Evolutionary conservation across 2,113 vertebrate genomes (phyloP), one percentile per base, ranked within the genome.

Genomic region (Phodopus roborovskii): DNA sequence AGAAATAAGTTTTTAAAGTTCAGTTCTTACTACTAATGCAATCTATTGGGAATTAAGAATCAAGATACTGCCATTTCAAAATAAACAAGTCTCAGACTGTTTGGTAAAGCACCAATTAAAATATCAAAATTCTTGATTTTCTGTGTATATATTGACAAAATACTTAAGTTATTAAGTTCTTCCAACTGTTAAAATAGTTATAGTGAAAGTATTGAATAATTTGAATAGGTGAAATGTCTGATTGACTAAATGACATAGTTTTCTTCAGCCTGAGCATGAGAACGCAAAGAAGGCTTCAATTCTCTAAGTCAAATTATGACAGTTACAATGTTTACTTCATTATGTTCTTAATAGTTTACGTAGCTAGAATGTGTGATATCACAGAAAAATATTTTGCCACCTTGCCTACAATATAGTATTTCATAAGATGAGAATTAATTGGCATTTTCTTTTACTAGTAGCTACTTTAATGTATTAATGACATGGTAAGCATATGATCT

Each of bases 21-120:
- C 4, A 73, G 15, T 82, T 68, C n/a, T n/a, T n/a, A 78, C 48
- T 33, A 62, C 45, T 91, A 91, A 90, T 91, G 16, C 60, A 64
- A 64, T 91, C 82, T 70, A 93, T 33, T 48, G 48, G 77, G 77
- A 84, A 92, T 90, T 79, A 92, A 79, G 19, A 85, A 56, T 77
- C 3, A 92, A 16, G 19, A 82, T 79, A 88, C 7, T 62, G 22
- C 79, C 4, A 26, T 77, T 68, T 92, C 71, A 92, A 93, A 96
- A 11, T n/a, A 84, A 33, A 39, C 7, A 45, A 87, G 17, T 87
- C 22, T 42, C 53, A 78, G 39, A 6, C 50, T 93, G 45, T 7
- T 93, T 92, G 48, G 5, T 22, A 90, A 89, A 90, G 64, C 19
- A 74, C 45, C 33, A 58, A 42, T 90, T 48, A 15, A 33, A 92